Evolutionary conservation across 2,113 vertebrate species (phyloP).

Genomic region (Siniperca knerii): DNA sequence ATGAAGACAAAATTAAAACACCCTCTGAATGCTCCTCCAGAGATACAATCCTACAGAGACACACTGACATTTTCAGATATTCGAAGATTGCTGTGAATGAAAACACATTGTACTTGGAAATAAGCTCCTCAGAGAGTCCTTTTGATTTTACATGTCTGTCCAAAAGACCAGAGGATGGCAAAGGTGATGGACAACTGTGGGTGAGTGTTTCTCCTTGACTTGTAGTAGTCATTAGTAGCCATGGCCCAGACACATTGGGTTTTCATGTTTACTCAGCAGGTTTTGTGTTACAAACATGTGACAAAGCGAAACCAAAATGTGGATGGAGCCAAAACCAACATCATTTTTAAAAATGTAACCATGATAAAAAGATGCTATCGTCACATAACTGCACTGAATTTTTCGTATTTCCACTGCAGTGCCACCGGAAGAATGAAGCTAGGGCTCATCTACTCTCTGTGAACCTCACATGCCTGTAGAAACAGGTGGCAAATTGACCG

Average conservation of each 20-base stretch:
- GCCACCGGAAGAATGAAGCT: conserved; percentile 3
- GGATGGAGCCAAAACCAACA: not conserved
- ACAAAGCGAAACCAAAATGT: conserved; percentile 4
- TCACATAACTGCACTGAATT: not conserved
- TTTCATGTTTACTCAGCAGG: not conserved
- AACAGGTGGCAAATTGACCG: conserved; percentile 77
- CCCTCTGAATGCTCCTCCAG: conserved; percentile 22
- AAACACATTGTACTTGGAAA: conserved; percentile 23
- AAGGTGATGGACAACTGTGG: not conserved
- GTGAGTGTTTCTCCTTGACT: not conserved
- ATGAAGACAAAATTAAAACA: conserved; percentile 2
- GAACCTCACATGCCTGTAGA: conserved; percentile 49
- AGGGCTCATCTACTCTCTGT: conserved; percentile 49
- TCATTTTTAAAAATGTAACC: not conserved
- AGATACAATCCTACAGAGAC: conserved; percentile 30
- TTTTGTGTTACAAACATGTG: conserved; percentile 8
- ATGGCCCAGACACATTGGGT: not conserved
- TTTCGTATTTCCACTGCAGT: conserved; percentile 13
- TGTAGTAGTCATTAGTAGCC: not conserved
- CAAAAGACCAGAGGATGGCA: not conserved
- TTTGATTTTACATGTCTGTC: conserved; percentile 18
- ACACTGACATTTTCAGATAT: conserved; percentile 53
- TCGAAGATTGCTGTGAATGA: conserved; percentile 42
- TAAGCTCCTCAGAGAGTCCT: not conserved
- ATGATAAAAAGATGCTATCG: not conserved